Evolutionary conservation across 2,888 invertebrate genomes (phyloP), one percentile per base, ranked within the genome.

Genomic region (Brachyopa scutellaris): DNA sequence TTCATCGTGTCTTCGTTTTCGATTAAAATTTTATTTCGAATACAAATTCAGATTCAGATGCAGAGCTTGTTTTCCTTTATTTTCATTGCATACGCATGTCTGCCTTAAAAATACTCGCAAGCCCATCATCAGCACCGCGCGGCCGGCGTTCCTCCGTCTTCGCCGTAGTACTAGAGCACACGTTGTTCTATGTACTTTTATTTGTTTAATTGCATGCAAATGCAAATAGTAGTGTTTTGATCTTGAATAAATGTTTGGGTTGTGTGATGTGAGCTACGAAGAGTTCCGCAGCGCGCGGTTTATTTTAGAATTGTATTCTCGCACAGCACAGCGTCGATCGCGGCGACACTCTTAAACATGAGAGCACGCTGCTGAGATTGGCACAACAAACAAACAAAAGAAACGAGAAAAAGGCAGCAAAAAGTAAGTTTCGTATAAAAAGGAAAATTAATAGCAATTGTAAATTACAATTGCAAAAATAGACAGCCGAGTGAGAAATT

Each of bases 401-500:
- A n/a, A 8, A 15, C 45, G 64, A 13, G 38, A 49, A 38, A 49
- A 36, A 7, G 19, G 6, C 26, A 47, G 49, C 7, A 13, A 47
- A 40, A 11, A 53, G 17, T 29, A 8, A 15, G 9, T 19, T 40
- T 29, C 19, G 21, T 33, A 53, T 21, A 67, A 79, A 53, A 61
- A 69, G 15, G 57, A 66, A 74, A 82, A 82, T 80, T 76, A 70
- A 82, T 77, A 64, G 77, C 77, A 72, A 82, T 77, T 82, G 82
- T 77, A 82, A 82, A 77, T 82, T 82, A 76, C 82, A 77, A 77
- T 82, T 82, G 77, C 70, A 77, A 77, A 82, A 82, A 82, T 82
- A 82, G 82, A 77, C 55, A 77, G 45, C 59, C 19, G 17, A 59
- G 66, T 82, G 72, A 82, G 70, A 64, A 69, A 74, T 69, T 55